Evolutionary conservation across 1,140 invertebrate species (phyloP).

Genomic region (Rhysida immarginata): DNA sequence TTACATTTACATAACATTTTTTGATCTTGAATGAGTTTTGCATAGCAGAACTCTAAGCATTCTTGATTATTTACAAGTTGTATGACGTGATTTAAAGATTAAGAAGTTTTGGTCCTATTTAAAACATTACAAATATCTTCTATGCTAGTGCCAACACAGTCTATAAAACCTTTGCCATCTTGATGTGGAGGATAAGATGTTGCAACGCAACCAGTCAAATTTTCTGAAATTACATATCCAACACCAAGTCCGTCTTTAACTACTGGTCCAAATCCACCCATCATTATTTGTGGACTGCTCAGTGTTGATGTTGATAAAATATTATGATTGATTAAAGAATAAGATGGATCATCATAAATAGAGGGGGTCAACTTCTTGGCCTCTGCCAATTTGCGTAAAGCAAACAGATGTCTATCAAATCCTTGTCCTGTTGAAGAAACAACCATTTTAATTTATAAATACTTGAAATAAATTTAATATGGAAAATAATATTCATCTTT

Average conservation of each 20-base stretch:
- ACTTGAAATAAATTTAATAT: too few species aligned
- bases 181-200: slow-evolving; percentile 55
- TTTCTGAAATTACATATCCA: slow-evolving; percentile 58
- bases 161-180: slow-evolving; percentile 50
- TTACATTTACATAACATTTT: too few species aligned
- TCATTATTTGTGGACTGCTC: slow-evolving; percentile 64
- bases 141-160: slow-evolving; percentile 49
- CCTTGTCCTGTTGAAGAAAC: slow-evolving; percentile 50
- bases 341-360: slow-evolving; percentile 66
- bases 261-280: slow-evolving; percentile 89
- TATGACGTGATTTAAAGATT: too few species aligned
- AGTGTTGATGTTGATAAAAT: slow-evolving; percentile 92
- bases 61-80: too few species aligned
- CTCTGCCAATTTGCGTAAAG: slow-evolving; percentile 50
- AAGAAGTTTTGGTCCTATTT: too few species aligned
- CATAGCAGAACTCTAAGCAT: too few species aligned
- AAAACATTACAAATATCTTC: slow-evolving; percentile 37
- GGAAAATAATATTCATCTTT: too few species aligned
- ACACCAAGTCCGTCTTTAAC: slow-evolving; percentile 79
- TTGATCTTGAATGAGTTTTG: too few species aligned
- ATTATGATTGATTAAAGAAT: slow-evolving; percentile 68
- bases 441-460: too few species aligned
- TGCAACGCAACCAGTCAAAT: slow-evolving; percentile 56
- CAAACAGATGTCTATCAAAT: slow-evolving; percentile 91
- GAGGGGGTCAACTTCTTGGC: slow-evolving; percentile 36